These are phyloP conservation scores for Geodia barretti DNA, from an alignment of 37 sponge, comb jelly and placozoan genomes.

Conservation along the genomic window DNA sequence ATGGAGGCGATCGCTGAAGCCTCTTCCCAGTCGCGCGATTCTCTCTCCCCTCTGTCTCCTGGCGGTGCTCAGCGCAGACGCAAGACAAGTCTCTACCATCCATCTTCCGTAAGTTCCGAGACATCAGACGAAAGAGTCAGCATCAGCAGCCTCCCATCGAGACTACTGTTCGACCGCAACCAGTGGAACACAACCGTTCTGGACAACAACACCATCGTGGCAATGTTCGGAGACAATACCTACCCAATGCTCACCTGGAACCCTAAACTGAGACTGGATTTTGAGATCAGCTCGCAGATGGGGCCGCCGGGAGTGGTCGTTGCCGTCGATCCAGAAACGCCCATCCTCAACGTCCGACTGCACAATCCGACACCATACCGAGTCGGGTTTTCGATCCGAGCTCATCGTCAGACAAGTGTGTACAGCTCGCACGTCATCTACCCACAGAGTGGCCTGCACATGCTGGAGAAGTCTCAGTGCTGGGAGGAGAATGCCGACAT, in stretches of 20 bases:
- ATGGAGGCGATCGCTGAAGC: too few relatives aligned
- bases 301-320: conserved; percentile 21
- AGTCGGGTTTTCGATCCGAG: conserved; percentile 45
- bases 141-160: neutral
- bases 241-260: conserved; percentile 67
- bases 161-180: neutral
- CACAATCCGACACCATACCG: conserved; percentile 17
- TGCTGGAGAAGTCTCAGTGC: conserved; percentile 19
- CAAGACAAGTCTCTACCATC: neutral
- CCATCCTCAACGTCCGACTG: conserved; percentile 27
- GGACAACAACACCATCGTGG: conserved; percentile 40
- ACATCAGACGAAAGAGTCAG: neutral
- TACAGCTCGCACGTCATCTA: conserved; percentile 43
- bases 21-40: too few relatives aligned
- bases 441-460: conserved; percentile 43
- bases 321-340: conserved; percentile 23
- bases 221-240: conserved; percentile 28
- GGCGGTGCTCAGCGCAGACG: too few relatives aligned
- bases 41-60: too few relatives aligned
- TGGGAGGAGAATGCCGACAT: conserved; percentile 58
- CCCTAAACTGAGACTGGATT: conserved; percentile 45
- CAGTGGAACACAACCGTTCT: conserved; percentile 26
- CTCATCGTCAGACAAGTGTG: conserved; percentile 28
- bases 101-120: neutral
- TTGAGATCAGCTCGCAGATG: conserved; percentile 22